Percentiles rank a stretch among this genome's conserved stretches.
phyloP scores from a whole-genome alignment of 2,797 vertebrate genomes.

The Sylvia borin region DNA sequence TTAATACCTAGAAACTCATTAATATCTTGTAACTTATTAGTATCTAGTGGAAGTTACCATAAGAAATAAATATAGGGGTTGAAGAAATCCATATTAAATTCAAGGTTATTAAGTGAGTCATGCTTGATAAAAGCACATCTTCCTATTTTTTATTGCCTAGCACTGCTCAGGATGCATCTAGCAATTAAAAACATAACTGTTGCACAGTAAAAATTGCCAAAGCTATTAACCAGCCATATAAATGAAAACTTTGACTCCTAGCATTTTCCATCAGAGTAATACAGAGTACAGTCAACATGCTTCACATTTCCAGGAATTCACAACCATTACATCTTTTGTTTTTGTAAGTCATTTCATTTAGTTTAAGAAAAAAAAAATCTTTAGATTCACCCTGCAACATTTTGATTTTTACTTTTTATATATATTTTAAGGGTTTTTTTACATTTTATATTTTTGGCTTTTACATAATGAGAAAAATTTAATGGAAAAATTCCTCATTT shows the following conservation, averaged over 20 bases:
- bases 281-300: neutral
- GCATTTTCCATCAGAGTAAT: neutral
- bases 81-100: conserved; percentile 15
- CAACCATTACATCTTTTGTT: neutral
- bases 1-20: neutral
- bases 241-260: conserved; percentile 9
- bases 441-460: neutral
- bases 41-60: neutral
- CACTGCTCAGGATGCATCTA: neutral
- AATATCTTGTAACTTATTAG: neutral
- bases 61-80: neutral
- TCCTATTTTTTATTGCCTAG: neutral
- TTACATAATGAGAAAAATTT: neutral
- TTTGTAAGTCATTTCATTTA: neutral
- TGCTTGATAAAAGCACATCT: neutral
- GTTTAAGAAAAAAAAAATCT: neutral
- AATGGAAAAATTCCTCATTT: neutral
- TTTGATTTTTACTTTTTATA: neutral
- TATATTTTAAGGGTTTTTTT: too few species aligned
- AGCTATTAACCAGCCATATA: conserved; percentile 15
- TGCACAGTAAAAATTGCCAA: conserved; percentile 13
- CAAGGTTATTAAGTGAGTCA: conserved; percentile 1
- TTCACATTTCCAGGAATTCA: neutral
- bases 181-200: conserved; percentile 4
- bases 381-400: neutral